Conservation (phyloP, 2,888 invertebrate species). For the Eristalis intricaria region DNA sequence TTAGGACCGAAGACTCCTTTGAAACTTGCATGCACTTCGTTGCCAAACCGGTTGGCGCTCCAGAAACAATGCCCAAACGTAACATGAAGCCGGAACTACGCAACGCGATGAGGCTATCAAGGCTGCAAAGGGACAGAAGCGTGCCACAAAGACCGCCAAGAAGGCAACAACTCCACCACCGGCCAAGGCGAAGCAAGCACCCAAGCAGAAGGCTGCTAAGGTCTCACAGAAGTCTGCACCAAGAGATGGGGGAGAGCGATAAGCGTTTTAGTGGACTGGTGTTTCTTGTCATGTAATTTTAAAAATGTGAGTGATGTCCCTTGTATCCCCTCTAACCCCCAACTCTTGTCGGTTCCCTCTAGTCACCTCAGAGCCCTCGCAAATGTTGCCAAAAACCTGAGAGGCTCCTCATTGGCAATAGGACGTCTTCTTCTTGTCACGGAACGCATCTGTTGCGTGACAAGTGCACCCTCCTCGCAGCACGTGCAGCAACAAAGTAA, state of each 20-base stretch:
- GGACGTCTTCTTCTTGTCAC: no score
- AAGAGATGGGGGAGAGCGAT: slow-evolving; percentile 98
- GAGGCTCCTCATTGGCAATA: no score
- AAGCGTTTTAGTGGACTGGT: slow-evolving; percentile 76
- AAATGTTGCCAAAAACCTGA: no score
- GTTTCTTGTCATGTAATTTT: no score
- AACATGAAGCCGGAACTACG: slow-evolving; percentile 99
- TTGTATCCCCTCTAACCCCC: no score
- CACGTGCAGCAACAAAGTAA: background rate
- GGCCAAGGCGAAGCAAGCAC: slow-evolving; percentile 88
- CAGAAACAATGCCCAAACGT: slow-evolving; percentile 86
- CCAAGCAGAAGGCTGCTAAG: slow-evolving; percentile 94
- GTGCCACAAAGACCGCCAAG: slow-evolving; percentile 93
- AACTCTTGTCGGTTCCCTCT: no score
- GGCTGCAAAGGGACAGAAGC: slow-evolving; percentile 98
- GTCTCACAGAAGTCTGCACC: slow-evolving; percentile 94
- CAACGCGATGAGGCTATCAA: slow-evolving; percentile 99
- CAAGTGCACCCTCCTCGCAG: background rate
- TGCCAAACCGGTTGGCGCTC: no score
- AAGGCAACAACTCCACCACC: slow-evolving; percentile 88
- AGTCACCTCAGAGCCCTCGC: no score
- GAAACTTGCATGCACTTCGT: no score
- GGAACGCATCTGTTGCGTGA: background rate
- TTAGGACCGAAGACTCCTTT: no score
- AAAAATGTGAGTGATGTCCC: no score